Base-by-base conservation (phyloP, 2,888 invertebrate species). In the Caenorhabditis sp. region DNA sequence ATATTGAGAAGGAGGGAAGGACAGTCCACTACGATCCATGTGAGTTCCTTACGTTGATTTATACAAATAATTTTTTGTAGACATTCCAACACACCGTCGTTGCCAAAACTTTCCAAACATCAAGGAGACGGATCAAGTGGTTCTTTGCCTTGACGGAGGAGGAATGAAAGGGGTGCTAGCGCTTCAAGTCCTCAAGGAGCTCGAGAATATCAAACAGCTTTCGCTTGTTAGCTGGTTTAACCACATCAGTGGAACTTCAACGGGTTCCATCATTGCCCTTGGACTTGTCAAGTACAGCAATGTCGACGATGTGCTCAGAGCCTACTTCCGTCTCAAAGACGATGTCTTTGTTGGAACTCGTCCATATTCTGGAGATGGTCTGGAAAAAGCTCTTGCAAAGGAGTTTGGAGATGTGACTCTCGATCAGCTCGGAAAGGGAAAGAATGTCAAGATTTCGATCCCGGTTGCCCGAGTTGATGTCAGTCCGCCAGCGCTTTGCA, bases 401-500 rank as follows among this genome's bases (percentile, higher is more conserved):
- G 77, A 80, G 37, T 62, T 83, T 35, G 79, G 76, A 32, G 50
- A 40, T 20, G 47, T 24, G 15, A 61, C 56, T 5, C 24, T 72
- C 22, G 9, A 37, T 9, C 11, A 74, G 18, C 55, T 80, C 0
- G 72, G 61, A 0, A 37, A 68, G 35, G 32, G 60, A 37, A 69
- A 53, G 6, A 51, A 53, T 20, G 44, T 76, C 82, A 93, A 93
- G 70, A 89, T 93, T 53, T 95, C 97, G 94, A 95, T 98, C 9
- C 95, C 97, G 0, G 96, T 95, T 0, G 95, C 96, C 0, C 93
- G 97, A 84, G 97, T 96, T 0, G 97, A 98, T 92, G 93, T 97
- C 24, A 96, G 96, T 92, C 98, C 98, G 0, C 95, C 97, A 0
- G 96, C 97, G 89, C 93, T 98, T n/a, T 96, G 97, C 92, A 93